Conservation (phyloP, 2,888 invertebrate genomes). For the Harpalus rufipes region DNA sequence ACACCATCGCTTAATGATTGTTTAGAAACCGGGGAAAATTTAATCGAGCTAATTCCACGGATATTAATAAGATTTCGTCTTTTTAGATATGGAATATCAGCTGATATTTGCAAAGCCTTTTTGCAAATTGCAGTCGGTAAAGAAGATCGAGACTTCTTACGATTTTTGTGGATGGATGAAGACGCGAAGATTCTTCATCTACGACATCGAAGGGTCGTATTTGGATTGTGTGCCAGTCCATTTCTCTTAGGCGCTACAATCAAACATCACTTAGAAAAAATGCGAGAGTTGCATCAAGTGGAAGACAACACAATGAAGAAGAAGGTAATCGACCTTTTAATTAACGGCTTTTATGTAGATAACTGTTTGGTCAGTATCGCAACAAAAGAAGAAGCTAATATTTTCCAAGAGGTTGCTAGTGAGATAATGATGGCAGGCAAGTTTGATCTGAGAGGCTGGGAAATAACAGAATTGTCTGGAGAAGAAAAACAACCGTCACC, state of each 20-base stretch:
- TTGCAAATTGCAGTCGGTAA: slow-evolving; percentile 69
- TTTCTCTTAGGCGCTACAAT: slow-evolving; percentile 70
- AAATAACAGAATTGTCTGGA: not conserved
- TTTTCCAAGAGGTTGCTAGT: not conserved
- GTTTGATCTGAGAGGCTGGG: slow-evolving; percentile 26
- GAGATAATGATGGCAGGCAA: not conserved
- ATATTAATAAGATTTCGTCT: slow-evolving; percentile 66
- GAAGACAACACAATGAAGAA: no score
- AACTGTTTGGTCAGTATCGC: slow-evolving; percentile 67
- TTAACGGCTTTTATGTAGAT: slow-evolving; percentile 69
- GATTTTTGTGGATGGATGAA: slow-evolving; percentile 70
- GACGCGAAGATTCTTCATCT: slow-evolving; percentile 59
- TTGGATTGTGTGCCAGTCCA: slow-evolving; percentile 70
- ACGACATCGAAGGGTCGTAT: slow-evolving; percentile 70
- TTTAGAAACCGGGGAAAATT: slow-evolving; percentile 71
- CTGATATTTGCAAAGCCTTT: slow-evolving; percentile 71
- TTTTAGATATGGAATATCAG: slow-evolving; percentile 67
- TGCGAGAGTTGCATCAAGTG: not conserved
- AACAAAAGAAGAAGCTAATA: not conserved
- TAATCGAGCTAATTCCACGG: slow-evolving; percentile 70
- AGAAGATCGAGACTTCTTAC: slow-evolving; percentile 57
- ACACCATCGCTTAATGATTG: slow-evolving; percentile 71
- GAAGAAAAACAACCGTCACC: not conserved
- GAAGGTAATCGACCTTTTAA: not conserved
- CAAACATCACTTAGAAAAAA: slow-evolving; percentile 68